A percentile compares a stretch with the other conserved stretches of the same genome.
Conservation (phyloP, 1,140 invertebrate genomes). For the Bombus soroeensis region DNA sequence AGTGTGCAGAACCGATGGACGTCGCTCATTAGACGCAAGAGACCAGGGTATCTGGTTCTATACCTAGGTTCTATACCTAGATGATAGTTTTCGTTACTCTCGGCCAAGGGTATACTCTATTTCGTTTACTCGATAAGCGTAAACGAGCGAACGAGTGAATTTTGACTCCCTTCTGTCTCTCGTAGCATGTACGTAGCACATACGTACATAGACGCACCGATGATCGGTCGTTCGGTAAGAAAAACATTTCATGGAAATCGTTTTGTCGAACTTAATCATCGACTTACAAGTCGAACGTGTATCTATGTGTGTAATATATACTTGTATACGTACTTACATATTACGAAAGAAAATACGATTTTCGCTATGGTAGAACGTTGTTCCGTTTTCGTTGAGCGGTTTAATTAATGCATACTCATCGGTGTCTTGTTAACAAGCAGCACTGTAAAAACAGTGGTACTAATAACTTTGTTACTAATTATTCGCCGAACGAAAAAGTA, state of each 20-base stretch:
- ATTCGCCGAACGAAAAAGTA: conserved; percentile 47
- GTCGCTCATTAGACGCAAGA: not conserved
- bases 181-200: too few species aligned
- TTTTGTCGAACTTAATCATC: not conserved
- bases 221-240: not conserved
- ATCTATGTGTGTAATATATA: not conserved
- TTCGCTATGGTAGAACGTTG: not conserved
- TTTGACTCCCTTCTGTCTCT: too few species aligned
- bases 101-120: not conserved
- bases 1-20: not conserved
- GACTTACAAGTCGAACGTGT: not conserved
- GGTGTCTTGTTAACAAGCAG: conserved; percentile 22
- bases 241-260: not conserved
- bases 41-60: too few species aligned
- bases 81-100: conserved; percentile 6
- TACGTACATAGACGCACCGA: not conserved
- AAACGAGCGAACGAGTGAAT: too few species aligned
- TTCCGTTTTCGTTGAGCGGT: not conserved
- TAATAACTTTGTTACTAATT: conserved; percentile 46
- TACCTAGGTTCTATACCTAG: too few species aligned
- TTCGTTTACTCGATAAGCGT: not conserved
- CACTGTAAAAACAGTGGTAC: conserved; percentile 16
- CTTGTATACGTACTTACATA: not conserved
- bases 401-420: conserved; percentile 29
- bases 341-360: not conserved